phyloP scores from a whole-genome alignment of 2,113 vertebrate genomes.

The Felis catus region F.catus_Fca126_mat1.0 CM031415.1:197093001-197093500 shows the following conservation, averaged over 20 bases:
- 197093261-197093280: not conserved
- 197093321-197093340: not conserved
- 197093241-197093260: not conserved
- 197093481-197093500: not conserved
- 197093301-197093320: not conserved
- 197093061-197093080: no score
- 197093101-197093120: no score
- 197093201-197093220: not conserved
- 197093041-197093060: no score
- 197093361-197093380: not conserved
- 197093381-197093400: not conserved
- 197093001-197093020: no score
- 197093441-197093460: not conserved
- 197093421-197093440: not conserved
- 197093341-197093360: not conserved
- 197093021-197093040: no score
- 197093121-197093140: not conserved
- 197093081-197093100: no score
- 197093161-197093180: no score
- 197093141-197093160: no score
- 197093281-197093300: not conserved
- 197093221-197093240: not conserved
- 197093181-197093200: not conserved
- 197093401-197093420: not conserved
- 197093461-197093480: not conserved